These are phyloP conservation scores for Acipenser oxyrinchus DNA, from an alignment of 2,797 vertebrate genomes.

Conservation along the genomic window DNA sequence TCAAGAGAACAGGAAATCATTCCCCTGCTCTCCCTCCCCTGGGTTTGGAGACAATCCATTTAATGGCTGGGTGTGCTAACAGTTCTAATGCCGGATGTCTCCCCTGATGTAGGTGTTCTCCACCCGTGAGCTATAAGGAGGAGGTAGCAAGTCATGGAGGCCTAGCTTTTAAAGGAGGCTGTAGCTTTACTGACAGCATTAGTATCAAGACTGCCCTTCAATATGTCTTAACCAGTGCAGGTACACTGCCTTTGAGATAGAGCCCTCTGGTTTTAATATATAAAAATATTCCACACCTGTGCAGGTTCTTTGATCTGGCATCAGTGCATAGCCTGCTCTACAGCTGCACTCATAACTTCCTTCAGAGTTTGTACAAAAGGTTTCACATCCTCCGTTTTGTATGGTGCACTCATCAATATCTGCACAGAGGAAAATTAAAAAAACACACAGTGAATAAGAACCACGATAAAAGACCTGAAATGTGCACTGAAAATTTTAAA, in stretches of 20 bases:
- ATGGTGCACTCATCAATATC: constrained; percentile 93
- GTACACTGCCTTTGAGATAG: no score
- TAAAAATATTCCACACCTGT: constrained; percentile 63
- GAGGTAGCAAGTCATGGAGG: not conserved
- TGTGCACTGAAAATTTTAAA: not conserved
- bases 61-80: not conserved
- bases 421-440: constrained; percentile 28
- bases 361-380: constrained; percentile 93
- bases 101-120: not conserved
- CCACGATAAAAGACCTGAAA: not conserved
- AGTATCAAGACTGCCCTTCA: no score
- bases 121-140: not conserved
- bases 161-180: no score
- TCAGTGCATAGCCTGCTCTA: constrained; percentile 81
- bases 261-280: no score
- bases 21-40: not conserved
- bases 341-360: constrained; percentile 98
- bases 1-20: not conserved
- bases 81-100: not conserved
- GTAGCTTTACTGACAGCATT: no score
- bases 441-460: not conserved
- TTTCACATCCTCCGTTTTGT: constrained; percentile 90
- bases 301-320: constrained; percentile 91
- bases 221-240: no score
- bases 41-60: not conserved